Evolutionary conservation across 2,888 invertebrate species (phyloP).

Genomic region (Megastigmus dorsalis): DNA sequence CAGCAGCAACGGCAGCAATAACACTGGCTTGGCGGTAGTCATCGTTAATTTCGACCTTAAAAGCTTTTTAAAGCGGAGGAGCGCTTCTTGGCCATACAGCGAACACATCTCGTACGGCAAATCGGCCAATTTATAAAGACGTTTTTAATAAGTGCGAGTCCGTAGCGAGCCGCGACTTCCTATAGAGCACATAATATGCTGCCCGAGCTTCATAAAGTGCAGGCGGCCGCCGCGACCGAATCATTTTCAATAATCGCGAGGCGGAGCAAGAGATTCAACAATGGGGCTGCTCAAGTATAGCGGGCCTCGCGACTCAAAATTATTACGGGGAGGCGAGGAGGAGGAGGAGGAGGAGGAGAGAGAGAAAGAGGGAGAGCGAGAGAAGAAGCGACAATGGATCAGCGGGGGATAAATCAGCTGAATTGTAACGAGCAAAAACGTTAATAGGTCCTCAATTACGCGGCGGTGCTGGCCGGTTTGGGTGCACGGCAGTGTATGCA

Average conservation of each 20-base stretch:
- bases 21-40: conserved; percentile 49
- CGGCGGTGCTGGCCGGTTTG: no score
- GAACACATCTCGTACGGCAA: no score
- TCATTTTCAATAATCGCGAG: no score
- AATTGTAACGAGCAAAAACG: conserved; percentile 38
- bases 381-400: conserved; percentile 1
- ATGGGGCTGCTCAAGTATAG: not conserved
- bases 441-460: conserved; percentile 42
- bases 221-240: not conserved
- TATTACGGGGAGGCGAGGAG: not conserved
- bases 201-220: conserved; percentile 6
- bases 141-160: conserved; percentile 21
- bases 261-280: not conserved
- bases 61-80: conserved; percentile 36
- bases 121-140: conserved; percentile 20
- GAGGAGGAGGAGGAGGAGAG: not conserved
- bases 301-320: conserved; percentile 1
- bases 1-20: no score
- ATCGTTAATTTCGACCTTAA: conserved; percentile 46
- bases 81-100: no score
- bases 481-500: no score
- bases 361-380: not conserved
- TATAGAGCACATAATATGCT: not conserved
- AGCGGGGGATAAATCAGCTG: conserved; percentile 31
- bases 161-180: conserved; percentile 2